phyloP scores from a whole-genome alignment of 1,140 invertebrate species.

The Sarcophaga peregrina region DNA sequence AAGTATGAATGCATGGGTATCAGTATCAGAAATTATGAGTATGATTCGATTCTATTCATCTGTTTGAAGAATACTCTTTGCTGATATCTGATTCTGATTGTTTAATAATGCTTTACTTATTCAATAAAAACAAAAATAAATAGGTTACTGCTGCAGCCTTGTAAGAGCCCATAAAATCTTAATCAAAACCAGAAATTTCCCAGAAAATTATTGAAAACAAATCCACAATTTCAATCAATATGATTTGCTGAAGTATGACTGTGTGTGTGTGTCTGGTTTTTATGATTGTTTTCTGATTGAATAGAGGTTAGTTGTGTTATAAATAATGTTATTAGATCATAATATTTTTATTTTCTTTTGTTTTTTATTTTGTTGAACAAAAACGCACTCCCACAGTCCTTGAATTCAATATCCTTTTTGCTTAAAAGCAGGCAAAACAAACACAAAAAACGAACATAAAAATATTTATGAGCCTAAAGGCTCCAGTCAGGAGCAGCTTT shows the following conservation, averaged over 20 bases:
- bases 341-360: background rate
- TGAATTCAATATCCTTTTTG: background rate
- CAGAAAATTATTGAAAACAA: background rate
- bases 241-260: no score
- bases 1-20: no score
- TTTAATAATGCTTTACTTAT: no score
- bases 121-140: no score
- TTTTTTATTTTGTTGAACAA: no score
- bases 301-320: background rate
- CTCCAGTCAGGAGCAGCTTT: background rate
- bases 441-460: background rate
- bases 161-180: no score
- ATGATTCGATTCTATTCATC: no score
- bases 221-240: background rate
- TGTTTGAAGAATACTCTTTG: no score
- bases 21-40: no score
- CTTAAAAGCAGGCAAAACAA: background rate
- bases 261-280: background rate
- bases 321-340: conserved; percentile 6
- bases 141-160: no score
- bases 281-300: background rate
- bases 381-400: background rate
- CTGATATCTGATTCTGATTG: no score
- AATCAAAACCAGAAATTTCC: no score
- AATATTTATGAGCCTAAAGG: conserved; percentile 14